These are phyloP conservation scores for Pteromalus puparum DNA, from an alignment of 1,140 invertebrate genomes.

Conservation along the genomic window DNA sequence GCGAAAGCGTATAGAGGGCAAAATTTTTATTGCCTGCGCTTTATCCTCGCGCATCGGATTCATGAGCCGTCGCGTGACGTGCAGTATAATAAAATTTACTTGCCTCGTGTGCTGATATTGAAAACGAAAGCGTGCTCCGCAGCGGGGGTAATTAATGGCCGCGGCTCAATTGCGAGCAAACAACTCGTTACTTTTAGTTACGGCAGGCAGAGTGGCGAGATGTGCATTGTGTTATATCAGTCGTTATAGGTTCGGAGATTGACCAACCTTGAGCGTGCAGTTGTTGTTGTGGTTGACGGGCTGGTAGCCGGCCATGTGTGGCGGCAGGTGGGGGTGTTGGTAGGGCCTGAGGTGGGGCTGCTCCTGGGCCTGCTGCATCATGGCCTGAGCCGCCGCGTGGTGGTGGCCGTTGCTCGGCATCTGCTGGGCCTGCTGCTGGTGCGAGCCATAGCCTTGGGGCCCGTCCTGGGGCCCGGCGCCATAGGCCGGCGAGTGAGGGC, in stretches of 20 bases:
- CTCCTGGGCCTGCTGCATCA: slow-evolving; percentile 55
- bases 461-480: slow-evolving; percentile 61
- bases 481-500: slow-evolving; percentile 68
- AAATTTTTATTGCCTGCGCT: slow-evolving; percentile 44
- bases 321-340: slow-evolving; percentile 70
- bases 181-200: slow-evolving; percentile 12
- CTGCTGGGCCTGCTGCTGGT: slow-evolving; percentile 67
- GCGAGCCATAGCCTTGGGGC: slow-evolving; percentile 59
- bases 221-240: neutral
- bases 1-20: slow-evolving; percentile 37
- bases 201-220: neutral
- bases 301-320: slow-evolving; percentile 68
- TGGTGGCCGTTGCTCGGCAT: slow-evolving; percentile 70
- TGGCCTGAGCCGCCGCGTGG: slow-evolving; percentile 64
- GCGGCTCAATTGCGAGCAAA: neutral
- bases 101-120: slow-evolving; percentile 24
- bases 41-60: slow-evolving; percentile 45
- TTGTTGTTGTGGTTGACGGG: slow-evolving; percentile 75
- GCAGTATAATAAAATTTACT: neutral
- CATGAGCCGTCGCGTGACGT: slow-evolving; percentile 42
- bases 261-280: slow-evolving; percentile 71
- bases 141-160: slow-evolving; percentile 29
- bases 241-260: no score
- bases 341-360: slow-evolving; percentile 71
- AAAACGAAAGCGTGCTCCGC: slow-evolving; percentile 21